These are phyloP conservation scores for Macaria notata DNA, from an alignment of 2,888 invertebrate species.

Conservation along the genomic window DNA sequence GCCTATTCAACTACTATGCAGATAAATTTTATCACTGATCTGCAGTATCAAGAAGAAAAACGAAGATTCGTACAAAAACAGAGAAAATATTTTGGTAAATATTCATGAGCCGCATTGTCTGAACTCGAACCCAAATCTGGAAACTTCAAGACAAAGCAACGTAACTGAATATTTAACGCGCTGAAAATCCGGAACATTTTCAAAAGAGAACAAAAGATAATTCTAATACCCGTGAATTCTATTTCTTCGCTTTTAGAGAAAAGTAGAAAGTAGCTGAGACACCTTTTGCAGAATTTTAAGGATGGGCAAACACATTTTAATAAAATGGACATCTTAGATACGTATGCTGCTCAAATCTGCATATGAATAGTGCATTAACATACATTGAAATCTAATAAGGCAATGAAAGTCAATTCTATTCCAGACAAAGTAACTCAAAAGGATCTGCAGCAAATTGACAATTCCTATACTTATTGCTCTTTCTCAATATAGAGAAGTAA, in stretches of 20 bases:
- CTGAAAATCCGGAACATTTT: slow-evolving; percentile 13
- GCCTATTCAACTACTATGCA: background rate
- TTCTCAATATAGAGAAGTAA: too few species aligned
- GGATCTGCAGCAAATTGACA: too few species aligned
- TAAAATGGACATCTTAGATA: too few species aligned
- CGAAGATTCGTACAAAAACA: slow-evolving; percentile 3
- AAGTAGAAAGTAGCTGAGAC: slow-evolving; percentile 30
- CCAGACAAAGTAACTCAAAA: too few species aligned
- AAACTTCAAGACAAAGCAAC: slow-evolving; percentile 11
- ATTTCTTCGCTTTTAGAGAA: slow-evolving; percentile 19
- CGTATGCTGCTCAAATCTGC: slow-evolving; percentile 20
- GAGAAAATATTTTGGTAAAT: slow-evolving; percentile 9
- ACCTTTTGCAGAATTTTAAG: slow-evolving; percentile 29
- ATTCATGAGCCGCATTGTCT: slow-evolving; percentile 12
- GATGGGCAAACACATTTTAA: slow-evolving; percentile 23
- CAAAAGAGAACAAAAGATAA: slow-evolving; percentile 11
- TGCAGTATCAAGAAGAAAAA: background rate
- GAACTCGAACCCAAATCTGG: slow-evolving; percentile 10
- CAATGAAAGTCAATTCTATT: background rate
- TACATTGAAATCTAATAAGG: slow-evolving; percentile 11
- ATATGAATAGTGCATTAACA: slow-evolving; percentile 30
- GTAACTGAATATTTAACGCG: slow-evolving; percentile 15
- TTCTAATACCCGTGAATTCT: slow-evolving; percentile 16
- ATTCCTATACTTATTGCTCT: too few species aligned
- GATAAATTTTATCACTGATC: slow-evolving; percentile 5